Percentiles rank a stretch among this genome's conserved stretches.
Conservation (phyloP, 2,113 vertebrate genomes). For the Amphilophus citrinellus region DNA sequence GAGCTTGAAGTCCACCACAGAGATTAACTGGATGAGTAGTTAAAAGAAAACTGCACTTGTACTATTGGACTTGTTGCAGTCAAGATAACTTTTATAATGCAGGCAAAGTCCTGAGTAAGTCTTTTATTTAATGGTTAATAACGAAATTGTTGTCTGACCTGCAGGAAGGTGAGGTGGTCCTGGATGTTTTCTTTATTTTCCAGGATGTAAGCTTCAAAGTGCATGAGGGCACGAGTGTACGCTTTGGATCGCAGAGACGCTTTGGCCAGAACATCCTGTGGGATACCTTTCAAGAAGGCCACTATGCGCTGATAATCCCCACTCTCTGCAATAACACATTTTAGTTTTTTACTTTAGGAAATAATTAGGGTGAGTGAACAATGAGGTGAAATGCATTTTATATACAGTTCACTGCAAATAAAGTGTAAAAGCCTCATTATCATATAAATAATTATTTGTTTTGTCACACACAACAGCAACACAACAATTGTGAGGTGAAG, state of each 20-base stretch:
- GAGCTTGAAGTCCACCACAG: background rate
- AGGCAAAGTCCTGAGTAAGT: background rate
- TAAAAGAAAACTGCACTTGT: constrained; percentile 4
- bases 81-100: constrained; percentile 6
- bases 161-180: constrained; percentile 96
- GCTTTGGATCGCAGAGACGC: constrained; percentile 96
- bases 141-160: constrained; percentile 79
- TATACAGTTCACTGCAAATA: background rate
- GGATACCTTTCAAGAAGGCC: constrained; percentile 93
- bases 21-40: background rate
- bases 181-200: constrained; percentile 96
- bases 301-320: constrained; percentile 91
- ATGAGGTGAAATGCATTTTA: background rate
- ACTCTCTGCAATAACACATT: constrained; percentile 68
- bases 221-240: constrained; percentile 97
- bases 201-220: constrained; percentile 95
- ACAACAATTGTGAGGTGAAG: too few relatives aligned
- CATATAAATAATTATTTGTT: background rate
- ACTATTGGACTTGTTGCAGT: background rate
- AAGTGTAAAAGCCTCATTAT: background rate
- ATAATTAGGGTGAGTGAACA: background rate
- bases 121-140: constrained; percentile 6
- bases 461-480: background rate
- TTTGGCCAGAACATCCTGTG: constrained; percentile 92
- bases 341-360: background rate